Evolutionary conservation across 1,140 invertebrate species (phyloP), one percentile per base, ranked within the genome.

Genomic region (Micrasema longulum): DNA sequence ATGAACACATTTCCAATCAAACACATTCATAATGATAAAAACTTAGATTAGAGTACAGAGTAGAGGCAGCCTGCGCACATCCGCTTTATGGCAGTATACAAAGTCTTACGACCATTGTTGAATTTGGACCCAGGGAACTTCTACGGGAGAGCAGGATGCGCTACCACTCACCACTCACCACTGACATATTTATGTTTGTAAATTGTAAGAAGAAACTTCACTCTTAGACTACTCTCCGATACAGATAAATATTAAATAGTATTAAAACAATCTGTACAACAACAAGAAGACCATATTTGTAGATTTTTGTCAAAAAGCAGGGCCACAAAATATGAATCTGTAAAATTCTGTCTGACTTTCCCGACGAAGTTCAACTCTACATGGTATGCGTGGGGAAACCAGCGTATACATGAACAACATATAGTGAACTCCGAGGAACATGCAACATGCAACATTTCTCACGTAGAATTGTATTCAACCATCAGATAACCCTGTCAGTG

Each of bases 401-500:
- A 48, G 23, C 11, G 7, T 16, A 35, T 45, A 66, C 23, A 65
- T 48, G 45, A 66, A 68, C 57, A 26, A 67, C 67, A 53, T 50
- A n/a, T 12, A 67, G 48, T 47, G 11, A 50, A 23, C 48, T 50
- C 48, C 47, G 31, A 69, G 66, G 52, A 57, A 57, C 50, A n/a
- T n/a, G n/a, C n/a, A n/a, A n/a, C n/a, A n/a, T n/a, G n/a, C n/a
- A 55, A 69, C 52, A 69, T 43, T 69, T 57, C 53, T 31, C 26
- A 57, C 55, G 66, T 47, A 57, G 66, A 69, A 69, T 69, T 69
- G 36, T 45, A 69, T 69, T 69, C 45, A 63, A 69, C 43, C 55
- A 69, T 50, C 38, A 60, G 43, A 71, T 64, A 71, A 74, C 73
- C 73, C 73, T 74, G 73, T 76, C 9, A 72, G 50, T 72, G 55